A percentile compares a stretch with the other conserved stretches of the same genome.
Evolutionary conservation across 2,113 vertebrate genomes (phyloP).

Genomic region (Corapipo altera): DNA sequence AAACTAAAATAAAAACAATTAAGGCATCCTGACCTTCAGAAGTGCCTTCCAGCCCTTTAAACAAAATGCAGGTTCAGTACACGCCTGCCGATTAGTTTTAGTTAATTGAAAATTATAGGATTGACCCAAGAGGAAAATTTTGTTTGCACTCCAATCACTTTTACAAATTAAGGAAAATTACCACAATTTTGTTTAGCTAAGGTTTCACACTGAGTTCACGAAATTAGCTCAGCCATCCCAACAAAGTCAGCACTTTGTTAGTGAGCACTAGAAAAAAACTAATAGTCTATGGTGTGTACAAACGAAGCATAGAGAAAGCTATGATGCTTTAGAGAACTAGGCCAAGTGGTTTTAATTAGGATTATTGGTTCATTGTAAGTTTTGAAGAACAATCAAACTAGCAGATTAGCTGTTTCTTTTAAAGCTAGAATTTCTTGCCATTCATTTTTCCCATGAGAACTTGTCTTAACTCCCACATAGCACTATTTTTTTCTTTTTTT

Average conservation of each 20-base stretch:
- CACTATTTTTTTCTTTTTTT: conserved; percentile 50
- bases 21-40: conserved; percentile 74
- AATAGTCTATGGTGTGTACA: conserved; percentile 82
- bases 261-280: conserved; percentile 75
- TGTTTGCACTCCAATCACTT: conserved; percentile 87
- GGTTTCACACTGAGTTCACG: conserved; percentile 84
- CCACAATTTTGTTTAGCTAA: conserved; percentile 86
- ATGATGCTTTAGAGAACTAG: conserved; percentile 81
- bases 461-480: conserved; percentile 79
- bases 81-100: conserved; percentile 81
- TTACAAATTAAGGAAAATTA: conserved; percentile 88
- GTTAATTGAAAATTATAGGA: conserved; percentile 90
- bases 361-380: conserved; percentile 84
- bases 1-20: conserved; percentile 71
- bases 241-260: conserved; percentile 84
- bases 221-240: conserved; percentile 84
- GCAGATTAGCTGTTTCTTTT: conserved; percentile 84
- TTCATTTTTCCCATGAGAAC: conserved; percentile 87
- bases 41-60: conserved; percentile 82
- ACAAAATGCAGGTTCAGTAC: conserved; percentile 80
- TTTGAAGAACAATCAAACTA: conserved; percentile 86
- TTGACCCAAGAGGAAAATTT: conserved; percentile 88
- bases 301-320: conserved; percentile 81
- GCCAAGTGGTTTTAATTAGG: conserved; percentile 86
- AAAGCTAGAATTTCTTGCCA: conserved; percentile 81